phyloP scores from a whole-genome alignment of 2,113 vertebrate species.

The Oreamnos americanus region DNA sequence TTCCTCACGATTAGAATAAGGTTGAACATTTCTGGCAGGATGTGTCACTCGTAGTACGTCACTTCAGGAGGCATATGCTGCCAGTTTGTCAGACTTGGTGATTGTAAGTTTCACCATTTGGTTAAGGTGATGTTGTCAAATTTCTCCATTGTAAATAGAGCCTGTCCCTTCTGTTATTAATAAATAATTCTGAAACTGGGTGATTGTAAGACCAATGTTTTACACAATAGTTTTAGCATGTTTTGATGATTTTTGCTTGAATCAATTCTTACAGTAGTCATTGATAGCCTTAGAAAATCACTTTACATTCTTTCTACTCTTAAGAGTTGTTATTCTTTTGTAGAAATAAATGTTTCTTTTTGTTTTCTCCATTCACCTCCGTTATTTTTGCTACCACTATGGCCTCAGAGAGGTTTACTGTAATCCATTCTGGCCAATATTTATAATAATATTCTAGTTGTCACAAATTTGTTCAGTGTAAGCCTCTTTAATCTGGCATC shows the following conservation, averaged over 20 bases:
- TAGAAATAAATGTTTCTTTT: not conserved
- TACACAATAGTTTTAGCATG: not conserved
- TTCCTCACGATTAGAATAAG: slow-evolving; percentile 19
- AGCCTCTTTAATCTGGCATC: not conserved
- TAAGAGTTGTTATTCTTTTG: not conserved
- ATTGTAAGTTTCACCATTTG: slow-evolving; percentile 5
- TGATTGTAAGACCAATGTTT: slow-evolving; percentile 15
- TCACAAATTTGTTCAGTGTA: not conserved
- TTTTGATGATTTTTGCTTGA: not conserved
- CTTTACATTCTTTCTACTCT: not conserved
- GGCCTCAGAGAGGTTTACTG: not conserved
- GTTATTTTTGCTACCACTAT: not conserved
- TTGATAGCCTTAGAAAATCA: not conserved
- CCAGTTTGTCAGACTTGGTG: slow-evolving; percentile 17
- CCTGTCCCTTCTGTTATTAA: not conserved
- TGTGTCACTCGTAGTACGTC: not conserved
- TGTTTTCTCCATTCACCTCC: not conserved
- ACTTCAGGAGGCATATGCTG: not conserved
- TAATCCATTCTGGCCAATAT: not conserved
- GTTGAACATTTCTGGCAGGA: slow-evolving; percentile 2
- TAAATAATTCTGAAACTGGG: not conserved
- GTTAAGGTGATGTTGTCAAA: not conserved
- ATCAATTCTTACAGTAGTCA: not conserved
- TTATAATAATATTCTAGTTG: not conserved
- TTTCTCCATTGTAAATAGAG: not conserved